Evolutionary conservation across 2,888 invertebrate species (phyloP).

Genomic region (Alentia gelatinosa): DNA sequence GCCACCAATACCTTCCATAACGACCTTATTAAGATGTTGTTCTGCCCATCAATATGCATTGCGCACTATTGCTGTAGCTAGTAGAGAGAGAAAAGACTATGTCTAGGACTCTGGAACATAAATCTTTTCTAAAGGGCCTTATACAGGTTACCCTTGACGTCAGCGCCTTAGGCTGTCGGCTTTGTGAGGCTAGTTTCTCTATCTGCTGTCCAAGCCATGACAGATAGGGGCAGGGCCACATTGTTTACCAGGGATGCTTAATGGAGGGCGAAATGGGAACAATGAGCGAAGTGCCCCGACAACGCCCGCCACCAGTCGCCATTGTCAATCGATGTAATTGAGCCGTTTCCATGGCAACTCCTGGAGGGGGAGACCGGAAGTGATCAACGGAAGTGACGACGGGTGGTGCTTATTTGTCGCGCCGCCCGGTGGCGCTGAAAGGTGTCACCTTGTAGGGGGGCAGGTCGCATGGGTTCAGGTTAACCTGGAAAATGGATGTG

Average conservation of each 20-base stretch:
- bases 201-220: too few relatives aligned
- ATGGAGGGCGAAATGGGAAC: background rate
- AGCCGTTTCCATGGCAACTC: background rate
- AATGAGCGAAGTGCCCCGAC: background rate
- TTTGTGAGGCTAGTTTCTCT: too few relatives aligned
- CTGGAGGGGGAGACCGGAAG: background rate
- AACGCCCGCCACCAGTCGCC: background rate
- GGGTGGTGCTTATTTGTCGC: background rate
- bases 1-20: too few relatives aligned
- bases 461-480: background rate
- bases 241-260: background rate
- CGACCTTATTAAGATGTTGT: too few relatives aligned
- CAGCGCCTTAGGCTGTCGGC: too few relatives aligned
- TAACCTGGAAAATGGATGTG: background rate
- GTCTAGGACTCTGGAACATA: too few relatives aligned
- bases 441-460: background rate
- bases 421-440: background rate
- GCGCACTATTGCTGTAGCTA: too few relatives aligned
- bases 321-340: background rate
- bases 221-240: background rate
- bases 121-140: too few relatives aligned
- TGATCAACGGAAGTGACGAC: conserved; percentile 10
- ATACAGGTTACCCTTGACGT: too few relatives aligned
- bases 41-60: too few relatives aligned
- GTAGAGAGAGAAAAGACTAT: too few relatives aligned